These are phyloP conservation scores for Festucalex cinctus DNA, from an alignment of 2,113 vertebrate species.

Conservation along the genomic window DNA sequence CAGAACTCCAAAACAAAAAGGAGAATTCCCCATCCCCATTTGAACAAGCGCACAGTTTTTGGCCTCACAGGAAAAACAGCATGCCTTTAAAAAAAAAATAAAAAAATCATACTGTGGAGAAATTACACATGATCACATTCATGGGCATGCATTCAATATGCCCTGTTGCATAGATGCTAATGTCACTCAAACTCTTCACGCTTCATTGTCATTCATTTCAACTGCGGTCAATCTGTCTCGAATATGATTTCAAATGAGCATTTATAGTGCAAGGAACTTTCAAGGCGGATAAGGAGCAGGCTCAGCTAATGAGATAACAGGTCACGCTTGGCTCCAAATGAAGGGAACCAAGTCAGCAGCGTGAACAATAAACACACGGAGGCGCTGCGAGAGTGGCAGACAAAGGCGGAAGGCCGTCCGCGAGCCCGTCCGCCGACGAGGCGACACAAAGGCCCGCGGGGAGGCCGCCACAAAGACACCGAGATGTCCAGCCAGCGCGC, in stretches of 20 bases:
- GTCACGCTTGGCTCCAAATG: constrained; percentile 19
- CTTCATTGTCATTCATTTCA: background rate
- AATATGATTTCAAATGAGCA: background rate
- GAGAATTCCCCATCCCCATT: constrained; percentile 65
- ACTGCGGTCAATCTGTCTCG: background rate
- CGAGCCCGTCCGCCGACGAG: constrained; percentile 61
- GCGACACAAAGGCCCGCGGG: constrained; percentile 54
- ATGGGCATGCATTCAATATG: constrained; percentile 5
- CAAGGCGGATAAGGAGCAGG: constrained; percentile 16
- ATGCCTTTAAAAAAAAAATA: constrained; percentile 1
- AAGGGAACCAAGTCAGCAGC: constrained; percentile 14
- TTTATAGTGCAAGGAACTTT: background rate
- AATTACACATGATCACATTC: constrained; percentile 25
- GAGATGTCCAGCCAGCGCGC: constrained; percentile 58
- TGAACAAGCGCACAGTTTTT: constrained; percentile 60
- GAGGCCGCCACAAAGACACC: constrained; percentile 68
- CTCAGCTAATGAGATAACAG: constrained; percentile 37
- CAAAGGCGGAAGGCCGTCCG: constrained; percentile 57
- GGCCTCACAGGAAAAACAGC: constrained; percentile 33
- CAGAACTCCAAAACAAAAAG: constrained; percentile 75
- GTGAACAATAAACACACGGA: constrained; percentile 47
- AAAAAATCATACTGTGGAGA: constrained; percentile 15
- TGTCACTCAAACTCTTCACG: background rate
- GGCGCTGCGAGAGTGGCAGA: constrained; percentile 51
- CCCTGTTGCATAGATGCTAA: constrained; percentile 14